A percentile compares a stretch with the other conserved stretches of the same genome.
phyloP scores from a whole-genome alignment of 2,113 vertebrate species.

The western clawed frog (Xenopus tropicalis) region UCB_Xtro_10.0 CM004446.2:110012501-110013000 shows the following conservation, averaged over 20 bases:
- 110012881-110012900: constrained; percentile 3
- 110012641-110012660: not conserved
- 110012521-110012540: too few species aligned
- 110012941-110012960: not conserved
- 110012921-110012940: not conserved
- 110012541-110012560: too few species aligned
- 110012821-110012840: constrained; percentile 19
- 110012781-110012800: constrained; percentile 20
- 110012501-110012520: too few species aligned
- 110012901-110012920: not conserved
- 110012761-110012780: constrained; percentile 2
- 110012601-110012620: too few species aligned
- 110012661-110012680: constrained; percentile 1
- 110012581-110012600: too few species aligned
- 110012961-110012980: too few species aligned
- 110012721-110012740: too few species aligned
- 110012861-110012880: not conserved
- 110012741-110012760: constrained; percentile 7
- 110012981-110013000: too few species aligned
- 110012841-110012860: constrained; percentile 4
- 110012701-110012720: constrained; percentile 16
- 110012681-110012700: constrained; percentile 1
- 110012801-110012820: constrained; percentile 5
- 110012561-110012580: too few species aligned
- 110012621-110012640: not conserved